Evolutionary conservation across 1,140 invertebrate species (phyloP).

Genomic region (Oedothorax gibbosus): DNA sequence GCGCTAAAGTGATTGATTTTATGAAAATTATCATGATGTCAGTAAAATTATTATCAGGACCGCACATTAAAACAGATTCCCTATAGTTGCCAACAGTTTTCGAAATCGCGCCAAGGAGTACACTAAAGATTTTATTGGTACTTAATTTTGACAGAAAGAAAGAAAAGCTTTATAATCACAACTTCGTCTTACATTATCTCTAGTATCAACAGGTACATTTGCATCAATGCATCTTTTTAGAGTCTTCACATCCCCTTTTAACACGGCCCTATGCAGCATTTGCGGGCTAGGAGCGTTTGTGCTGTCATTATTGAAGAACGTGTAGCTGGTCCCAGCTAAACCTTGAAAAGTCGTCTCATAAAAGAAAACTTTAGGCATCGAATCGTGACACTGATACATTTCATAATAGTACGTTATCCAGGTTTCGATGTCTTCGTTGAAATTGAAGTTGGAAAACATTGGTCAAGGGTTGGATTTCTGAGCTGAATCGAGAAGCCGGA

Average conservation of each 20-base stretch:
- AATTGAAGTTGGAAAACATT: slow-evolving; percentile 8
- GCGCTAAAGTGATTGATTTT: too few species aligned
- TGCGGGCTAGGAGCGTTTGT: slow-evolving; percentile 92
- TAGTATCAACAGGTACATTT: slow-evolving; percentile 92
- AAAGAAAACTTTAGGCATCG: not conserved
- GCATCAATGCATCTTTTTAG: slow-evolving; percentile 85
- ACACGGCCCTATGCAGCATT: slow-evolving; percentile 87
- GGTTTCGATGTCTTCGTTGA: not conserved
- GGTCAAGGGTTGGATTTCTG: not conserved
- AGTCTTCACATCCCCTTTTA: slow-evolving; percentile 82
- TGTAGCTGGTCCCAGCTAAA: slow-evolving; percentile 37
- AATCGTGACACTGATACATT: slow-evolving; percentile 24
- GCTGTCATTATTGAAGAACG: slow-evolving; percentile 70
- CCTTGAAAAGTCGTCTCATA: slow-evolving; percentile 44
- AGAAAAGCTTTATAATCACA: too few species aligned
- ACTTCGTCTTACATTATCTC: slow-evolving; percentile 81
- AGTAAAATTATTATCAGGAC: too few species aligned
- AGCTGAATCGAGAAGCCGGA: not conserved
- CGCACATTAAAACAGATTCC: too few species aligned
- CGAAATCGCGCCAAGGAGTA: too few species aligned
- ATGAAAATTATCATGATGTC: too few species aligned
- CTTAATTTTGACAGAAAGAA: too few species aligned
- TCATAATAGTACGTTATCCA: not conserved
- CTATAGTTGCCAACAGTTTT: too few species aligned
- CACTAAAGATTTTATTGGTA: too few species aligned